These are phyloP conservation scores for Meloidogyne exigua DNA, from an alignment of 1,140 invertebrate genomes.

Conservation along the genomic window DNA sequence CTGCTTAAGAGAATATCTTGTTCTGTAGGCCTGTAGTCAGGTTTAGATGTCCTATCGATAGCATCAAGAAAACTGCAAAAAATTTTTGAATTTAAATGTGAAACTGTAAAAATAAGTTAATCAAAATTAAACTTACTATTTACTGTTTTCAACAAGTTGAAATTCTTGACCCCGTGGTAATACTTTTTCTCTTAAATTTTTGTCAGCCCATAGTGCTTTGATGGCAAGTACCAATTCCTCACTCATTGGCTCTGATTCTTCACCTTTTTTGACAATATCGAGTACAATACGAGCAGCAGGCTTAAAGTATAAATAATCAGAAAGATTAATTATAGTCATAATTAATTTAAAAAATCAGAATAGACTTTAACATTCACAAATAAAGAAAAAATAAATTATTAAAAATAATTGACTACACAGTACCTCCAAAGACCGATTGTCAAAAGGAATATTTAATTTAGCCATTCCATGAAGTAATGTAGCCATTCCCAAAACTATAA, in stretches of 20 bases:
- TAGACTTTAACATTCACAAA: not conserved
- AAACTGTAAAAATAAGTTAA: not conserved
- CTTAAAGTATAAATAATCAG: not conserved
- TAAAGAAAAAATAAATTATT: not conserved
- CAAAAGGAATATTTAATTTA: conserved; percentile 45
- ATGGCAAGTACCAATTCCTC: conserved; percentile 49
- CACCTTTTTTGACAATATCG: conserved; percentile 58
- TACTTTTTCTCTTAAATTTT: conserved; percentile 62
- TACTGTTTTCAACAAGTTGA: conserved; percentile 53
- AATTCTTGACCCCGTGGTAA: conserved; percentile 65
- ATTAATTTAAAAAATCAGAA: conserved; percentile 1
- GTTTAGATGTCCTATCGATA: conserved; percentile 85
- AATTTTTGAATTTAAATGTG: not conserved
- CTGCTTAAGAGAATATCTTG: conserved; percentile 94
- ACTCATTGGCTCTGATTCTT: conserved; percentile 59
- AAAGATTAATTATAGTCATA: not conserved
- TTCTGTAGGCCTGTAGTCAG: conserved; percentile 89
- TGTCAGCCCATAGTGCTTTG: conserved; percentile 48
- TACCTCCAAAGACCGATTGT: conserved; percentile 42
- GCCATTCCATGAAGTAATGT: conserved; percentile 46
- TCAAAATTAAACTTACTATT: conserved; percentile 33
- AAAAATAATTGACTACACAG: not conserved
- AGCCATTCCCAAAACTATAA: conserved; percentile 48
- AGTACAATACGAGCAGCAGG: conserved; percentile 46
- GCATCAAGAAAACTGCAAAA: conserved; percentile 71